phyloP scores from a whole-genome alignment of 2,113 vertebrate genomes.

The Arvicanthis niloticus region DNA sequence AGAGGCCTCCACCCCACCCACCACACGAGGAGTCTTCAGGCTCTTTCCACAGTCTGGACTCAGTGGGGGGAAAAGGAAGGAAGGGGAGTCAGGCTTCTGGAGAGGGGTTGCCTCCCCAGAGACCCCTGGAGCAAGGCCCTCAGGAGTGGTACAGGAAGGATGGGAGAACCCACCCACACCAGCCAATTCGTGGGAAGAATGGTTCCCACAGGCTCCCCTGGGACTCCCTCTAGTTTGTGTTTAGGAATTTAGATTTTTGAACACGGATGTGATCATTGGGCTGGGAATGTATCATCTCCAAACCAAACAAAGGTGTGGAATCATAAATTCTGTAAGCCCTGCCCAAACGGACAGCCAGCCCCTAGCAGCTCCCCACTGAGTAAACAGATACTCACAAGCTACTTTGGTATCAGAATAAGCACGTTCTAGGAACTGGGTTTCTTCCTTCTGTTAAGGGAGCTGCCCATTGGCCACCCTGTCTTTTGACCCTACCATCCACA shows the following conservation, averaged over 20 bases:
- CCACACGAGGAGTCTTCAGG: conserved; percentile 84
- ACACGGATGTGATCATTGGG: background rate
- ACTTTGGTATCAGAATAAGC: background rate
- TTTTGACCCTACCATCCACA: background rate
- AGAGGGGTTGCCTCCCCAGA: background rate
- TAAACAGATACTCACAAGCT: conserved; percentile 32
- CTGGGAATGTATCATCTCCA: conserved; percentile 7
- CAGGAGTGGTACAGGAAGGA: background rate
- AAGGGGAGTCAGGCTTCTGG: background rate
- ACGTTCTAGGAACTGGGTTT: background rate
- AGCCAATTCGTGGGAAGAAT: background rate
- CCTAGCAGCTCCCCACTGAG: background rate
- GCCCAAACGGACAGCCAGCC: background rate
- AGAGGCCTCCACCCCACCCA: conserved; percentile 88
- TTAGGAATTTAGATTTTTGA: background rate
- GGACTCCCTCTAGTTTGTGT: background rate
- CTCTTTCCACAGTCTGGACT: conserved; percentile 88
- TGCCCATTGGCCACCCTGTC: background rate
- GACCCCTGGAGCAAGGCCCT: background rate
- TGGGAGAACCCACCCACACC: background rate
- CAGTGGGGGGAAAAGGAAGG: fast-evolving
- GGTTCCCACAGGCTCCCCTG: background rate
- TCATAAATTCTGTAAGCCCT: background rate
- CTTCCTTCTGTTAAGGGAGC: background rate
- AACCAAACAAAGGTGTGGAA: background rate